These are phyloP conservation scores for Phalangium opilio DNA, from an alignment of 2,888 invertebrate species.

Conservation along the genomic window DNA sequence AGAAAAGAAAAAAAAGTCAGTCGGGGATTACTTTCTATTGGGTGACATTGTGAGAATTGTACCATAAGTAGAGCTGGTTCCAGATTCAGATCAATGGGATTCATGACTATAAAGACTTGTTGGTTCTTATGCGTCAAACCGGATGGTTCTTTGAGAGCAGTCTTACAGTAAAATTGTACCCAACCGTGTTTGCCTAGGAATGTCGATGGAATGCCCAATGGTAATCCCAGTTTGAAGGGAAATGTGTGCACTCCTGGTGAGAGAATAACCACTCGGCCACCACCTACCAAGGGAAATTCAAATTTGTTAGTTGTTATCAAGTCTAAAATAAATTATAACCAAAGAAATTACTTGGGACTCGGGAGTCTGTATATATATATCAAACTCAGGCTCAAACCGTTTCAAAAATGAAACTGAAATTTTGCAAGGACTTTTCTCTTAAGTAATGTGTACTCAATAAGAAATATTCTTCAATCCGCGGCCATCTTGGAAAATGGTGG, in stretches of 20 bases:
- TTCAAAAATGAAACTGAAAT: no score
- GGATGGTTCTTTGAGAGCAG: constrained; percentile 69
- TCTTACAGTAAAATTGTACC: constrained; percentile 88
- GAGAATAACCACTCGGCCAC: constrained; percentile 44
- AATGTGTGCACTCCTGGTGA: constrained; percentile 90
- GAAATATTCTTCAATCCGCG: no score
- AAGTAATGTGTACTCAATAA: no score
- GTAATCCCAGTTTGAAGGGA: constrained; percentile 79
- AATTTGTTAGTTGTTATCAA: no score
- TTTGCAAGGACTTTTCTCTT: no score
- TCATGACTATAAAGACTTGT: constrained; percentile 94
- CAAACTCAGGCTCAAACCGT: no score
- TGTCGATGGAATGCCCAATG: constrained; percentile 76
- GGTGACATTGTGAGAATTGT: no score
- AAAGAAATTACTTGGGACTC: no score
- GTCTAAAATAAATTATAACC: no score
- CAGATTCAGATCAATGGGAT: constrained; percentile 78
- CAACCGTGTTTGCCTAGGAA: constrained; percentile 86
- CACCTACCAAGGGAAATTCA: constrained; percentile 2
- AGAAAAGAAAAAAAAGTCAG: no score
- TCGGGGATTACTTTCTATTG: neutral
- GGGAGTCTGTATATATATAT: no score
- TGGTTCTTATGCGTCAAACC: constrained; percentile 86
- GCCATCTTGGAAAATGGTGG: no score
- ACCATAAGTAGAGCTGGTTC: constrained; percentile 76